Evolutionary conservation across 1,140 invertebrate species (phyloP), one percentile per base, ranked within the genome.

Genomic region (Ganaspis sp.): DNA sequence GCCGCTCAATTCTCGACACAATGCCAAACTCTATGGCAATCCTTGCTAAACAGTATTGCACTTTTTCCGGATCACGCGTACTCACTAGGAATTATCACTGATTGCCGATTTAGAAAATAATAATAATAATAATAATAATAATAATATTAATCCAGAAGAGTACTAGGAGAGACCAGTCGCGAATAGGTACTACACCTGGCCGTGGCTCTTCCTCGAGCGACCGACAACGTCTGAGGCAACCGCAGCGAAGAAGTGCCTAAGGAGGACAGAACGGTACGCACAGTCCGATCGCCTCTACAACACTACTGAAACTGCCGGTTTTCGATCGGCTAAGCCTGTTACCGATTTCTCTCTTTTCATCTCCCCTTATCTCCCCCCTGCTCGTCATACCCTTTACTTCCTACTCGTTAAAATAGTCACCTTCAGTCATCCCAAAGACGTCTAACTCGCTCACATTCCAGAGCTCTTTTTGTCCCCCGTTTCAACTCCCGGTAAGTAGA

Each of bases 201-300:
- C 83, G 83, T 86, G 85, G 84, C 86, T 91, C 86, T 90, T 90
- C 88, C 84, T 89, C 87, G 88, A 89, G 82, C 88, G 87, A 89
- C 87, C 88, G 86, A 88, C 85, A 83, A 87, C 88, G 88, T 90
- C 89, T 89, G 86, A 88, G 82, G 82, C 75, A 82, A 84, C 84
- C 80, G 80, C 81, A 74, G 73, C 82, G 83, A 85, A 82, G 86
- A 84, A 84, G 85, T 82, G 85, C 85, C 86, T 90, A 91, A 90
- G 88, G 90, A 90, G 90, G 90, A 91, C 90, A 91, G 88, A 90
- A 91, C 90, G 90, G 90, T 91, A 91, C 90, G 90, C 90, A 90
- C 86, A 87, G 87, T 85, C 80, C 83, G 88, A 91, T 91, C 86
- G 89, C 85, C 86, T 86, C 86, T 89, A 89, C 86, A 86, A 88